Conservation (phyloP, 2,797 vertebrate species). For the Sebastiscus albofasciatus region DNA sequence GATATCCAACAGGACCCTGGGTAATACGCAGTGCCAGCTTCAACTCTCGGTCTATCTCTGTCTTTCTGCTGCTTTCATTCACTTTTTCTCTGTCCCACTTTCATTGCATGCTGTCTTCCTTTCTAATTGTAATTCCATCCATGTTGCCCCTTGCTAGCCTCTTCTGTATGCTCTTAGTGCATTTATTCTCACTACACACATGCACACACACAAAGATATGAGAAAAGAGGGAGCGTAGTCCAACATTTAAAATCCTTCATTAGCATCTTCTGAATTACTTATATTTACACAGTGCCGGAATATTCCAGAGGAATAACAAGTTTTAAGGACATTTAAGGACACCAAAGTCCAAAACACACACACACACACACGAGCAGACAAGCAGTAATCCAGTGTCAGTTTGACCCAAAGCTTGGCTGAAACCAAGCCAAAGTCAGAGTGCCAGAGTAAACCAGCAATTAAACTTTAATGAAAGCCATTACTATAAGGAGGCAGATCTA, state of each 20-base stretch:
- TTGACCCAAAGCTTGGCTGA: slow-evolving; percentile 53
- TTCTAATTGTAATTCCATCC: slow-evolving; percentile 33
- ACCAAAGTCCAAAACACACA: slow-evolving; percentile 16
- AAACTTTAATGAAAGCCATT: slow-evolving; percentile 70
- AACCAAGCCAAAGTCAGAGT: slow-evolving; percentile 49
- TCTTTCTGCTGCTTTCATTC: slow-evolving; percentile 32
- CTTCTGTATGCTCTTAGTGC: slow-evolving; percentile 7
- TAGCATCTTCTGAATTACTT: slow-evolving; percentile 35
- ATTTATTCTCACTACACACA: slow-evolving; percentile 2
- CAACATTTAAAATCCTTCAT: slow-evolving; percentile 34
- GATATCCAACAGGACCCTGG: slow-evolving; percentile 65
- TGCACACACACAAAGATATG: background rate
- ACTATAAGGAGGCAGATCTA: slow-evolving; percentile 40
- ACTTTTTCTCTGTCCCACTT: slow-evolving; percentile 44
- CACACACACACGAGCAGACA: slow-evolving; percentile 15
- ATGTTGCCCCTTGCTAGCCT: slow-evolving; percentile 33
- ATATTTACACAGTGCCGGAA: slow-evolving; percentile 13
- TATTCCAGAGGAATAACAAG: slow-evolving; percentile 26
- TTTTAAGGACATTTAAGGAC: slow-evolving; percentile 50
- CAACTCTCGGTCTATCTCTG: slow-evolving; percentile 26
- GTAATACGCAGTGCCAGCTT: slow-evolving; percentile 54
- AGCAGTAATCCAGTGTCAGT: slow-evolving; percentile 42
- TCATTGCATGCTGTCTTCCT: slow-evolving; percentile 16
- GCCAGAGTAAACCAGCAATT: slow-evolving; percentile 58
- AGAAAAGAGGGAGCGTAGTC: background rate